Conservation (phyloP, 2,888 invertebrate genomes). For the Drepana falcataria region DNA sequence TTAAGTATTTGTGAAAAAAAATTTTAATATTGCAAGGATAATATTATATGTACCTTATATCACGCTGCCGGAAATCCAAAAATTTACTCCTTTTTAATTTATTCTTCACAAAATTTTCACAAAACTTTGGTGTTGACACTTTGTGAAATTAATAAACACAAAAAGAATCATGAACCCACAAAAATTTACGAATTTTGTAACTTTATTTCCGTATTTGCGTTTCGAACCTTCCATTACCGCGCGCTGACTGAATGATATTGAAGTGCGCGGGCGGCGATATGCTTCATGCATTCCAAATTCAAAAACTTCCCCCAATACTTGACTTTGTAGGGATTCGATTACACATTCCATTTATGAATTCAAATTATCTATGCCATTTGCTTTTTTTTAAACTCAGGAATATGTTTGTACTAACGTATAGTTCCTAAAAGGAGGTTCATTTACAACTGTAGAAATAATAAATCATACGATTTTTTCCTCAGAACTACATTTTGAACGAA, state of each 20-base stretch:
- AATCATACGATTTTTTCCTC: too few species aligned
- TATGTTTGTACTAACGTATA: too few species aligned
- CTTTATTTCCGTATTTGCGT: constrained; percentile 22
- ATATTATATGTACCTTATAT: too few species aligned
- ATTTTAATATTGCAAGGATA: too few species aligned
- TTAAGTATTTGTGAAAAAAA: too few species aligned
- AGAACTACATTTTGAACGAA: too few species aligned
- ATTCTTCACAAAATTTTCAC: neutral
- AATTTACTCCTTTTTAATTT: neutral
- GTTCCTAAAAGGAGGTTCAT: too few species aligned
- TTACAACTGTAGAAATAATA: too few species aligned
- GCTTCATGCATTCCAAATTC: constrained; percentile 34
- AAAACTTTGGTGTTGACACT: too few species aligned
- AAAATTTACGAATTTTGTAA: constrained; percentile 11
- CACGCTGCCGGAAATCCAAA: too few species aligned
- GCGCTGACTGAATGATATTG: constrained; percentile 28
- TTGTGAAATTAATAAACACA: neutral
- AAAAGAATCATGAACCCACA: neutral
- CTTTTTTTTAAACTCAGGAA: too few species aligned
- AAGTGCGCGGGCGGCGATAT: constrained; percentile 30
- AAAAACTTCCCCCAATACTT: constrained; percentile 34
- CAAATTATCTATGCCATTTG: too few species aligned
- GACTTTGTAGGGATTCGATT: constrained; percentile 4
- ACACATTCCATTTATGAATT: neutral
- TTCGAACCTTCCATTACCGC: constrained; percentile 26